Evolutionary conservation across 2,113 vertebrate species (phyloP).

Genomic region (Cichladusa arquata): DNA sequence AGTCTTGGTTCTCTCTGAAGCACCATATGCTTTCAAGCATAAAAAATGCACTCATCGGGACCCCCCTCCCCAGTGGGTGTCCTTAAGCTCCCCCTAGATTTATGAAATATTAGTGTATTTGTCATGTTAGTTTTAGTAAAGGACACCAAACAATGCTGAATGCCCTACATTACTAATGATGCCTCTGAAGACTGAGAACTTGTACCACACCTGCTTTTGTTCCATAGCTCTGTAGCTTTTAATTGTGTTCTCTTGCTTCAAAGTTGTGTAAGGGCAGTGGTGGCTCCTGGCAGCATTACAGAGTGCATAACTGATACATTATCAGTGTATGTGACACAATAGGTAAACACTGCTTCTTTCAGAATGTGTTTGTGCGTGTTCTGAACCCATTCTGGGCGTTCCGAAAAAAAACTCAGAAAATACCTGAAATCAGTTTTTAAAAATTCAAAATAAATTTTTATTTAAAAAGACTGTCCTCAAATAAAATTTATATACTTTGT

Average conservation of each 20-base stretch:
- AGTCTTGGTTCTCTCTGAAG: neutral
- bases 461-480: neutral
- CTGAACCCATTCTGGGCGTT: neutral
- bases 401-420: neutral
- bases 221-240: neutral
- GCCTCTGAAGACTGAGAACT: neutral
- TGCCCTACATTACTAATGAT: neutral
- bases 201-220: neutral
- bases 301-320: neutral
- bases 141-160: neutral
- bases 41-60: neutral
- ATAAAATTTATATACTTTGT: neutral
- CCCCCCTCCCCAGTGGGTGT: fast-evolving
- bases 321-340: neutral
- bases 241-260: neutral
- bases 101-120: neutral
- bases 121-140: neutral
- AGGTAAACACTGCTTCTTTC: neutral
- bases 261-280: neutral
- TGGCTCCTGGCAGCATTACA: neutral
- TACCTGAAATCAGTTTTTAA: neutral
- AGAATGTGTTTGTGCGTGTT: neutral
- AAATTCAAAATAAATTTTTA: neutral
- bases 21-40: neutral
- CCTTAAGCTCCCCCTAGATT: neutral